Evolutionary conservation across 2,797 vertebrate genomes (phyloP).

Genomic region (Microtus agrestis): DNA sequence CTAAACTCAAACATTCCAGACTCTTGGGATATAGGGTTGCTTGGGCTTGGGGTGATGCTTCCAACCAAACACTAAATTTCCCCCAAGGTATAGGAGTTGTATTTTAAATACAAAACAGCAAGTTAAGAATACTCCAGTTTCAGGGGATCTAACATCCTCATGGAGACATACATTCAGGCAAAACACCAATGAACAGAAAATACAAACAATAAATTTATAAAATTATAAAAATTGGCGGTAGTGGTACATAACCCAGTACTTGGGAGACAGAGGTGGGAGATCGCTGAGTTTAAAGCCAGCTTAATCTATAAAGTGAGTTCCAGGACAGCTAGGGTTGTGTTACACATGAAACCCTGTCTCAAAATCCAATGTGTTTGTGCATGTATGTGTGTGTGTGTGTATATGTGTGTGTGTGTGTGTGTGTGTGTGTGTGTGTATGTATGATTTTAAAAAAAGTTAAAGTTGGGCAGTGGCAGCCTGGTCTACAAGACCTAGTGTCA

Average conservation of each 20-base stretch:
- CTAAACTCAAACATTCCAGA: too few species aligned
- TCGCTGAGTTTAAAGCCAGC: not conserved
- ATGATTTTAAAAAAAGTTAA: too few species aligned
- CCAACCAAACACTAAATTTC: not conserved
- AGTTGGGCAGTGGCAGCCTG: too few species aligned
- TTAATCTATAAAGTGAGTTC: not conserved
- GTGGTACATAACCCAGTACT: not conserved
- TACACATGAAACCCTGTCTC: not conserved
- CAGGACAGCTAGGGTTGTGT: not conserved
- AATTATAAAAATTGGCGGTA: not conserved
- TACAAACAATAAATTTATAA: not conserved
- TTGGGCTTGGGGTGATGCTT: too few species aligned
- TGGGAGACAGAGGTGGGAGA: rapidly evolving
- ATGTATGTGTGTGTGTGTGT: too few species aligned
- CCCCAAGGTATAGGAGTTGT: not conserved
- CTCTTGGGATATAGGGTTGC: too few species aligned
- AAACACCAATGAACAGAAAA: not conserved
- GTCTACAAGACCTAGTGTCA: too few species aligned
- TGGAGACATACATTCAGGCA: not conserved
- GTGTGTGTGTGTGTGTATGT: too few species aligned
- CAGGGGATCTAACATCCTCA: not conserved
- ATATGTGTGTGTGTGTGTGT: too few species aligned
- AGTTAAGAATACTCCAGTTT: not conserved
- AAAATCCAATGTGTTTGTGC: not conserved
- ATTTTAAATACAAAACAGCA: not conserved